Conservation (phyloP, 2,113 vertebrate species). For the Coptodon rendalli region DNA sequence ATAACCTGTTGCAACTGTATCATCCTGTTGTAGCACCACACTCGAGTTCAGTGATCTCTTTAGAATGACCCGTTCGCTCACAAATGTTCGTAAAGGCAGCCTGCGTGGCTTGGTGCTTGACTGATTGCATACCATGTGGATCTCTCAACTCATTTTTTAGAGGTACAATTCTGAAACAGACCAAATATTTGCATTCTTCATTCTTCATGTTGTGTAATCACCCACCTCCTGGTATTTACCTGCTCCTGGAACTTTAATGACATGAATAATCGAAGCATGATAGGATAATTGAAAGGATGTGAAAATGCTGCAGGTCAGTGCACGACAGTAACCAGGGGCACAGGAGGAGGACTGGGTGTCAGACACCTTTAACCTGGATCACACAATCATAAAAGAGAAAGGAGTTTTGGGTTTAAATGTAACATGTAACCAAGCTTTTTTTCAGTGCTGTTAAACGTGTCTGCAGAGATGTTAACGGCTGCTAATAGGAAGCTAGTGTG, state of each 20-base stretch:
- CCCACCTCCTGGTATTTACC: neutral
- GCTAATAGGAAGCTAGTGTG: neutral
- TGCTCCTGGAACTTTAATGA: rapidly evolving
- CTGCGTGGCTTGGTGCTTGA: rapidly evolving
- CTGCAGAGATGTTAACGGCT: neutral
- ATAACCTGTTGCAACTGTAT: neutral
- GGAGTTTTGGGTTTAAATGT: neutral
- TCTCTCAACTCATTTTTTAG: neutral
- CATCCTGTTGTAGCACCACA: neutral
- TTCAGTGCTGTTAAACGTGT: neutral
- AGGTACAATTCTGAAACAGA: neutral
- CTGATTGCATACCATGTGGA: neutral
- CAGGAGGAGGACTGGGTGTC: neutral
- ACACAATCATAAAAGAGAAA: neutral
- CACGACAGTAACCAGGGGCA: neutral
- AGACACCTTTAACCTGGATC: neutral
- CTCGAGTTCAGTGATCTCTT: neutral
- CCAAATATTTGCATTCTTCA: neutral
- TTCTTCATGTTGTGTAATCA: neutral
- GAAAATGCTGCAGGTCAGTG: neutral
- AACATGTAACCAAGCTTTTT: neutral
- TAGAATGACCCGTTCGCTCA: rapidly evolving
- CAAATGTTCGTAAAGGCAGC: neutral
- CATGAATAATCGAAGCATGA: neutral
- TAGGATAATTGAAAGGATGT: neutral